Evolutionary conservation across 1,140 invertebrate species (phyloP).

Genomic region (Drosophila sucinea): DNA sequence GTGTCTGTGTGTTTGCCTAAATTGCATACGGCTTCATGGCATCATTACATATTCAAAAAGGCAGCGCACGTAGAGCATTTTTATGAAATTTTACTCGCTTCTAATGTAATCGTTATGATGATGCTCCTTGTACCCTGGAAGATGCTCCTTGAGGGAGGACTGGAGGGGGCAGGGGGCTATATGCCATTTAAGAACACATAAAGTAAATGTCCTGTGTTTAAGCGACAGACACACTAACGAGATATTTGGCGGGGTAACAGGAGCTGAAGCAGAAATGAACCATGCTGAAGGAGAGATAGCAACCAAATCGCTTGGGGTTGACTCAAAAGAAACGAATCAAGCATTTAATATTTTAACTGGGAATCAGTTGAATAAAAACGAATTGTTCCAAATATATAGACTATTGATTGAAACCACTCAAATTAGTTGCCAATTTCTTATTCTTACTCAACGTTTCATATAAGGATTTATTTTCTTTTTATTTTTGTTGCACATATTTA

Average conservation of each 20-base stretch:
- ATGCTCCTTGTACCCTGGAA: conserved; percentile 21
- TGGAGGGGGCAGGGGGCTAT: background rate
- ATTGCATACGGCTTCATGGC: conserved; percentile 66
- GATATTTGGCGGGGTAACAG: conserved; percentile 29
- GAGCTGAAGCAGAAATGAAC: background rate
- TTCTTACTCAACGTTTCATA: too few relatives aligned
- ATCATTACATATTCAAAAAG: conserved; percentile 78
- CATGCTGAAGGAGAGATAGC: background rate
- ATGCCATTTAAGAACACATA: conserved; percentile 75
- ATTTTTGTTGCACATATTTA: too few relatives aligned
- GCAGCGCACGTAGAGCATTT: conserved; percentile 71
- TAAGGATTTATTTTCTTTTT: too few relatives aligned
- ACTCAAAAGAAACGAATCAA: background rate
- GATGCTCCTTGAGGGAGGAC: conserved; percentile 8
- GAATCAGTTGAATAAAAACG: background rate
- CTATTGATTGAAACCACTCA: background rate
- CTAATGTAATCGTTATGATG: conserved; percentile 73
- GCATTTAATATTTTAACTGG: background rate
- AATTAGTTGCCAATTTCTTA: too few relatives aligned
- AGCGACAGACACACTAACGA: conserved; percentile 59
- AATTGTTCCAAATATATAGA: background rate
- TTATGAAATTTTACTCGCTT: conserved; percentile 77
- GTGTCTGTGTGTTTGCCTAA: conserved; percentile 53
- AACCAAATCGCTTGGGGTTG: too few relatives aligned
- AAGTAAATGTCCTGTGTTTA: conserved; percentile 75